Evolutionary conservation across 2,888 invertebrate species (phyloP).

Genomic region (Andrena trimmerana): DNA sequence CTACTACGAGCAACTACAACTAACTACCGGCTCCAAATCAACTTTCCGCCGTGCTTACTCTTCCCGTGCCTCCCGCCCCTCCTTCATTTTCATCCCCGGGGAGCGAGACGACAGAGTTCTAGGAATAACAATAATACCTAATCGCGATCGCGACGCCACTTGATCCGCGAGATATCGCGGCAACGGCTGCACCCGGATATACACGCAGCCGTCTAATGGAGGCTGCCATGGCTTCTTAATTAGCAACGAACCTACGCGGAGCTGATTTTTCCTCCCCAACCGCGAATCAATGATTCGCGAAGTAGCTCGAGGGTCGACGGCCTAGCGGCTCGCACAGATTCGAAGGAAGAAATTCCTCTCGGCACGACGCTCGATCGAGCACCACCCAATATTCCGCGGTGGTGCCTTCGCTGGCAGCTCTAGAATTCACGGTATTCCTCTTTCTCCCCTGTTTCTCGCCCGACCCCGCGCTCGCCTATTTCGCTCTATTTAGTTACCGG

Average conservation of each 20-base stretch:
- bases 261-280: constrained; percentile 55
- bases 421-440: constrained; percentile 47
- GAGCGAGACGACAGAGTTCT: neutral
- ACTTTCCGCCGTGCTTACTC: neutral
- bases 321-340: constrained; percentile 51
- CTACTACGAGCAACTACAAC: neutral
- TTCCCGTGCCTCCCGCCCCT: too few relatives aligned
- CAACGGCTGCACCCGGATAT: neutral
- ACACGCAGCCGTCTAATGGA: constrained; percentile 19
- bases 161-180: constrained; percentile 9
- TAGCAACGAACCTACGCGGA: constrained; percentile 65
- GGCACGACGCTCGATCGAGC: constrained; percentile 67
- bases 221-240: constrained; percentile 62
- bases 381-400: constrained; percentile 60
- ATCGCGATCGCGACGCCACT: constrained; percentile 8
- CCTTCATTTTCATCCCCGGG: neutral
- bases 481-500: constrained; percentile 19
- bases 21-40: neutral
- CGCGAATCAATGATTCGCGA: constrained; percentile 74
- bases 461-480: neutral
- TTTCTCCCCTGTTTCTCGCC: constrained; percentile 9
- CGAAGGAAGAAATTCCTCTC: constrained; percentile 61
- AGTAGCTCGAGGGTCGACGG: constrained; percentile 73
- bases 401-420: constrained; percentile 33
- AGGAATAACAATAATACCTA: neutral